A percentile compares a stretch with the other conserved stretches of the same genome.
These are phyloP conservation scores for Xerus inauris DNA, from an alignment of 2,113 vertebrate species.

Conservation along the genomic window DNA sequence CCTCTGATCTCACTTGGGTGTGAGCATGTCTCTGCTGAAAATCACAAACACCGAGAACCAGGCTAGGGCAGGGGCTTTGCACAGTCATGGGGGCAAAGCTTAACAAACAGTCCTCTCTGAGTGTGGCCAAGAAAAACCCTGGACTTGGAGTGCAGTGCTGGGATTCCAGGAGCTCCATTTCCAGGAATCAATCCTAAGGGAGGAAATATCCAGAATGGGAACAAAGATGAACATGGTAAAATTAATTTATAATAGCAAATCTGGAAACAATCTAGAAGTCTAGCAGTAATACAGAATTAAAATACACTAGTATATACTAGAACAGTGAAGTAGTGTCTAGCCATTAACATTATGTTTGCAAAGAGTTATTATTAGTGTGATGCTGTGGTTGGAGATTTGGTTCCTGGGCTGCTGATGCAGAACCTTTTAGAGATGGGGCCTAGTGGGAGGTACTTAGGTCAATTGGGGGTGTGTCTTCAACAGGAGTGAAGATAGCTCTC, in stretches of 20 bases:
- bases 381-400: neutral
- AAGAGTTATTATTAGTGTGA: neutral
- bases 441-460: neutral
- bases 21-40: neutral
- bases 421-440: neutral
- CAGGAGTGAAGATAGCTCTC: neutral
- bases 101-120: neutral
- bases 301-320: neutral
- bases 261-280: conserved; percentile 53
- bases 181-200: conserved; percentile 61
- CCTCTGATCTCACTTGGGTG: neutral
- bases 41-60: neutral
- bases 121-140: conserved; percentile 35
- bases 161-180: conserved; percentile 63
- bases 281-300: neutral
- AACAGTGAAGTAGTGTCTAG: neutral
- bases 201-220: conserved; percentile 4
- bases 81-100: neutral
- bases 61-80: neutral
- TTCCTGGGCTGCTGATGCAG: neutral
- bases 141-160: conserved; percentile 4
- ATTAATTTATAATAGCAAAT: conserved; percentile 28
- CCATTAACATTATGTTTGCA: neutral
- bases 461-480: neutral
- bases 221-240: conserved; percentile 51